These are phyloP conservation scores for Oxycera nigricornis DNA, from an alignment of 2,888 invertebrate genomes.

Conservation along the genomic window DNA sequence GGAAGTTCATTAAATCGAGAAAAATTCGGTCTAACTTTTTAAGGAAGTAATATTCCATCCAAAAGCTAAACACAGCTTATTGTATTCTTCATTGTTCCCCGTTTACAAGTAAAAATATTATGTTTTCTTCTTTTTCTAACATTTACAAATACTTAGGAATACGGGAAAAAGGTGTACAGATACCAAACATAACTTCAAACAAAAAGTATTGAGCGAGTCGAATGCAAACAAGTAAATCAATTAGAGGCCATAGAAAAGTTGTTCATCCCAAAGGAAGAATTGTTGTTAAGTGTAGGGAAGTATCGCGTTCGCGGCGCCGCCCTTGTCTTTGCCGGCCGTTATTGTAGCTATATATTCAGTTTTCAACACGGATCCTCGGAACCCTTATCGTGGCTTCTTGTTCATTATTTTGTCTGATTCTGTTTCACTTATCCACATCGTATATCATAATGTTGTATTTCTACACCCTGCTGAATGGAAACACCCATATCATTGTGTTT, in stretches of 20 bases:
- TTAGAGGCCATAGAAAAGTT: conserved; percentile 38
- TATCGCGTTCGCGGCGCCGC: not conserved
- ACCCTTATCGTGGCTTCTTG: not conserved
- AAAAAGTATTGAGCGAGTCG: conserved; percentile 9
- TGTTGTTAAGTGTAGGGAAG: conserved; percentile 10
- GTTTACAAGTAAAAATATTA: too few relatives aligned
- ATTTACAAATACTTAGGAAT: not conserved
- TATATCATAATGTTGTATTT: conserved; percentile 27
- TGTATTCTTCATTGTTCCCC: too few relatives aligned
- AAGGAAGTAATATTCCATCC: too few relatives aligned
- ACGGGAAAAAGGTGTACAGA: not conserved
- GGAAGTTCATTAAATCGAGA: too few relatives aligned
- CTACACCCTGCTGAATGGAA: not conserved
- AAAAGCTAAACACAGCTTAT: too few relatives aligned
- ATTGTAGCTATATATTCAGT: not conserved
- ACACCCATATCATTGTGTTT: too few relatives aligned
- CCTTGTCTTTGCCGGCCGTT: not conserved
- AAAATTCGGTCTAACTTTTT: too few relatives aligned
- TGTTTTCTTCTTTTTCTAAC: not conserved
- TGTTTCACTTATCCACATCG: conserved; percentile 38
- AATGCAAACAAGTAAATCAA: conserved; percentile 42
- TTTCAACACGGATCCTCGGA: not conserved
- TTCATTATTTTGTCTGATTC: conserved; percentile 35
- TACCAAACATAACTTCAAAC: not conserved
- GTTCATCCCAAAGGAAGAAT: conserved; percentile 20